A percentile compares a stretch with the other conserved stretches of the same genome.
phyloP scores from a whole-genome alignment of 2,797 vertebrate genomes.

The Pitangus sulphuratus region DNA sequence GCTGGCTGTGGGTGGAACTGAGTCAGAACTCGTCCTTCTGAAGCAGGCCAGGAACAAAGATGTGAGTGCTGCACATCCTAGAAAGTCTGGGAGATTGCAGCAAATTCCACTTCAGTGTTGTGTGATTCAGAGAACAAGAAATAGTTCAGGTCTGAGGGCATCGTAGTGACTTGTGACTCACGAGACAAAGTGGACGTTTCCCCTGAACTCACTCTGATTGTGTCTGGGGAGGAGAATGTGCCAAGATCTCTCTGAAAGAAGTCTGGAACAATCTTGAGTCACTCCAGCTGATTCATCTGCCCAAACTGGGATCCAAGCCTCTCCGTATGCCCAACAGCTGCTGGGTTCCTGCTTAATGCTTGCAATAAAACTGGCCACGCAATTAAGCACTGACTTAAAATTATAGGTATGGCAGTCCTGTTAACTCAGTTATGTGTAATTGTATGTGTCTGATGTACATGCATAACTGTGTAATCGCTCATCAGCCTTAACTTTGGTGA shows the following conservation, averaged over 20 bases:
- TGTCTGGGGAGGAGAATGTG: neutral
- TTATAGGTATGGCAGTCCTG: neutral
- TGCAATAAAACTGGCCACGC: neutral
- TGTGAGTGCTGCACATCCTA: fast-evolving
- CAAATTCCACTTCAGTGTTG: neutral
- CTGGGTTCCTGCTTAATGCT: neutral
- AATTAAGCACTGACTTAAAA: neutral
- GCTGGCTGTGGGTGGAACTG: neutral
- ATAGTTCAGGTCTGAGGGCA: neutral
- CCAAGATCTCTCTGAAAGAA: neutral
- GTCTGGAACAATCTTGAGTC: neutral
- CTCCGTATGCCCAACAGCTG: neutral
- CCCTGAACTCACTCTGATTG: neutral
- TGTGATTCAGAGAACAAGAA: neutral
- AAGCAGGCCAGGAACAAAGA: neutral
- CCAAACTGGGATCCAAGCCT: neutral
- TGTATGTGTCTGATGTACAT: fast-evolving
- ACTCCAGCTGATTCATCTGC: slow-evolving; percentile 34
- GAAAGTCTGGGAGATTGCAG: neutral
- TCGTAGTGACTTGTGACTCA: neutral
- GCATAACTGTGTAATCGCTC: neutral
- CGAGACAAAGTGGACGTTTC: neutral
- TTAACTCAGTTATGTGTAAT: neutral
- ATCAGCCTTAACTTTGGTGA: neutral
- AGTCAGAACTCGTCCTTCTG: neutral